A percentile compares a stretch with the other conserved stretches of the same genome.
Evolutionary conservation across 2,113 vertebrate genomes (phyloP).

Genomic region (Pseudolaguvia tuberculata): DNA sequence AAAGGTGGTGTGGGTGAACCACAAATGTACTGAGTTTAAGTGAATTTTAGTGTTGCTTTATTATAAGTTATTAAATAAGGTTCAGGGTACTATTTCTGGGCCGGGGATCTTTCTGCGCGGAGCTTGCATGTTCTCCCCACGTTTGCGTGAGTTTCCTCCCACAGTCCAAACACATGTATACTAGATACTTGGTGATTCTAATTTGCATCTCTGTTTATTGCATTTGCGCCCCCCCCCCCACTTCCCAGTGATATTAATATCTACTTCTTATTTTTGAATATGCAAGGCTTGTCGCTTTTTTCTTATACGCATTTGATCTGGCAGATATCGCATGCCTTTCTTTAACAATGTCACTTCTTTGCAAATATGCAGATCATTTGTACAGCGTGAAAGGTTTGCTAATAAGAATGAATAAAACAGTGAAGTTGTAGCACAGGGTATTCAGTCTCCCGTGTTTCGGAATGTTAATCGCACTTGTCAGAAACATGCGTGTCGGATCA

Average conservation of each 20-base stretch:
- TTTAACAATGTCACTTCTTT: slow-evolving; percentile 20
- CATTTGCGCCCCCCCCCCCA: no score
- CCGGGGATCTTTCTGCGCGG: no score
- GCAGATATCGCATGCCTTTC: slow-evolving; percentile 18
- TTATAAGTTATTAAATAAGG: no score
- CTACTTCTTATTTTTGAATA: background rate
- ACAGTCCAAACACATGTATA: no score
- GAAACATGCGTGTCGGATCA: slow-evolving; percentile 19
- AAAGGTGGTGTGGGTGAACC: no score
- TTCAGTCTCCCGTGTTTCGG: slow-evolving; percentile 16
- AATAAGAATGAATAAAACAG: slow-evolving; percentile 10
- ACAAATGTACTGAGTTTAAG: background rate
- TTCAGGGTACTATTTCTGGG: no score
- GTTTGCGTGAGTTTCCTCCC: no score
- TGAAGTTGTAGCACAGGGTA: background rate
- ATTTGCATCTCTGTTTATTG: no score
- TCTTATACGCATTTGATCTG: slow-evolving; percentile 5
- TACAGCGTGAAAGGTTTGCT: background rate
- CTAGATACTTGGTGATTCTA: no score
- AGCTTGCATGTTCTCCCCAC: no score
- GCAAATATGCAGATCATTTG: background rate
- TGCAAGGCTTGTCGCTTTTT: background rate
- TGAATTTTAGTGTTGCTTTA: background rate
- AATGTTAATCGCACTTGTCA: slow-evolving; percentile 33
- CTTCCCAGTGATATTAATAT: background rate